phyloP scores from a whole-genome alignment of 2,113 vertebrate species.

The Ivindomyrus marchei region DNA sequence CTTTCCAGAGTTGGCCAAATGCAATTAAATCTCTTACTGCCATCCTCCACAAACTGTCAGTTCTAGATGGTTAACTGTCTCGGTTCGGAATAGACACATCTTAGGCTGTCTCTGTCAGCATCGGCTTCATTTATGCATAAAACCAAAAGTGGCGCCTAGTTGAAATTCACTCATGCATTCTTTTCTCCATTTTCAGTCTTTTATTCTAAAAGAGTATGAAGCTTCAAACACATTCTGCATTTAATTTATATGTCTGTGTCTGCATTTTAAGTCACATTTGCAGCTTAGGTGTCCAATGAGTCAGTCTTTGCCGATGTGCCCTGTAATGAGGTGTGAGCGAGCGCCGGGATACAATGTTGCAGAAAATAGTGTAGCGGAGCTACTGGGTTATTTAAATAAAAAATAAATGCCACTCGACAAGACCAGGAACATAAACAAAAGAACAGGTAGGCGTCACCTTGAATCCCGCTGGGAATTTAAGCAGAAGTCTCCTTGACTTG shows the following conservation, averaged over 20 bases:
- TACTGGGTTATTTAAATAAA: neutral
- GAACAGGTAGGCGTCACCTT: neutral
- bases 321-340: neutral
- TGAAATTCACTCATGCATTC: neutral
- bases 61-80: constrained; percentile 11
- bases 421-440: neutral
- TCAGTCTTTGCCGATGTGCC: neutral
- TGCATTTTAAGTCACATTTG: neutral
- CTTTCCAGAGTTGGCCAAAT: constrained; percentile 8
- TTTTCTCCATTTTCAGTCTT: neutral
- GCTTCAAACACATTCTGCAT: neutral
- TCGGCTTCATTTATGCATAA: neutral
- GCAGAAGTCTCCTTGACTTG: neutral
- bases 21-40: constrained; percentile 4
- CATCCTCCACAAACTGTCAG: constrained; percentile 4
- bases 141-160: neutral
- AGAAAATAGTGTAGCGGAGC: neutral
- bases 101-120: neutral
- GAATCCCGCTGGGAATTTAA: neutral
- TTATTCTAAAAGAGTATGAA: neutral
- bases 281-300: constrained; percentile 4
- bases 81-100: neutral
- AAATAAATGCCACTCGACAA: neutral
- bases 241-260: neutral
- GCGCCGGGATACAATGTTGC: neutral